Conservation (phyloP, 2,113 vertebrate genomes). For the Scytalopus superciliaris region DNA sequence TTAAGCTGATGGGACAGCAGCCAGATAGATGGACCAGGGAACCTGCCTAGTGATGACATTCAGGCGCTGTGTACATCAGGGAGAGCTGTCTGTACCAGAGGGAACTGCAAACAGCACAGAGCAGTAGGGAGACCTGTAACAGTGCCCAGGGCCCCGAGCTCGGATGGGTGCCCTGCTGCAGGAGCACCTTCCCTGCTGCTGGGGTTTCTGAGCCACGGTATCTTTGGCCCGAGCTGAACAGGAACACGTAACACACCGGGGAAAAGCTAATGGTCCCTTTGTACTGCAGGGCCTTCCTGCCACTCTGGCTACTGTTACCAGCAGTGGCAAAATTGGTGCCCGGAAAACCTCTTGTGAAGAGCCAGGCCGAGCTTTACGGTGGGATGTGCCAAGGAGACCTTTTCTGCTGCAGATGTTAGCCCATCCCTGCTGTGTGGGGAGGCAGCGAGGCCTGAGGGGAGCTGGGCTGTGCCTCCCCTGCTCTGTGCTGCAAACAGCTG, state of each 20-base stretch:
- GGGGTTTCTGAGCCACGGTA: neutral
- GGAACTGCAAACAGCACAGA: neutral
- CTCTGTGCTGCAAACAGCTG: slow-evolving; percentile 38
- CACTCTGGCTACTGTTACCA: neutral
- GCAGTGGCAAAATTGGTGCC: neutral
- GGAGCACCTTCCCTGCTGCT: neutral
- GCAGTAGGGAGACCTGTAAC: too few species aligned
- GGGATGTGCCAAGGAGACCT: neutral
- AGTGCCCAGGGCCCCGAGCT: neutral
- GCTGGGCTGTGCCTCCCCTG: neutral
- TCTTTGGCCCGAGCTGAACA: neutral
- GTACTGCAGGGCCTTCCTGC: neutral
- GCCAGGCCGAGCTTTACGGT: neutral
- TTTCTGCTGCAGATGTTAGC: slow-evolving; percentile 23
- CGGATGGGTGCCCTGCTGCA: too few species aligned
- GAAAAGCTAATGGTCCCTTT: neutral
- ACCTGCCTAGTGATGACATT: neutral
- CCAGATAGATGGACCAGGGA: neutral
- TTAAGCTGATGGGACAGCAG: neutral
- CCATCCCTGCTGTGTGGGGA: neutral
- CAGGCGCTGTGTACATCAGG: neutral
- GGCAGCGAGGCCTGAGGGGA: neutral
- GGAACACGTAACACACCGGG: fast-evolving
- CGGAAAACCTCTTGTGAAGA: neutral
- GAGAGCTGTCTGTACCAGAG: neutral